Conservation (phyloP, 2,888 invertebrate species). For the Chrysopilus asiliformis region DNA sequence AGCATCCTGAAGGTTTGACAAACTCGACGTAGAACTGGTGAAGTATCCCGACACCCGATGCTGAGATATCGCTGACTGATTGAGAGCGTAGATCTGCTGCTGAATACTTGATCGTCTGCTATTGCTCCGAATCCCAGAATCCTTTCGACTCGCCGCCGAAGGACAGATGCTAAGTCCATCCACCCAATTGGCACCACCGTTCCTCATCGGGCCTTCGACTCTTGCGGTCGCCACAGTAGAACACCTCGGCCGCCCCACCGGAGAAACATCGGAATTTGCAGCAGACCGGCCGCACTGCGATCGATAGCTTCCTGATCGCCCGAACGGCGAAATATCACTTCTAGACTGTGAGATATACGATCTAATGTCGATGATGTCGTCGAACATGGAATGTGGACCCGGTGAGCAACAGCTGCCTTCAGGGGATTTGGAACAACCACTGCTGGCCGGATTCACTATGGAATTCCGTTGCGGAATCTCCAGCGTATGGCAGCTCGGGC, state of each 20-base stretch:
- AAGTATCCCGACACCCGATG: conserved; percentile 81
- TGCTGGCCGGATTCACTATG: conserved; percentile 18
- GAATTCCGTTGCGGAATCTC: conserved; percentile 33
- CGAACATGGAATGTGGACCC: conserved; percentile 41
- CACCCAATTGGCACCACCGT: conserved; percentile 29
- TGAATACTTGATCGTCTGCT: conserved; percentile 76
- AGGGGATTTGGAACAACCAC: conserved; percentile 13
- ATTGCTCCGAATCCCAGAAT: conserved; percentile 76
- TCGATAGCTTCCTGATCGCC: conserved; percentile 55
- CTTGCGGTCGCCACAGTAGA: conserved; percentile 35
- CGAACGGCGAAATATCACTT: conserved; percentile 57
- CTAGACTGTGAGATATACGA: conserved; percentile 61
- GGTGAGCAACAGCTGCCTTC: conserved; percentile 36
- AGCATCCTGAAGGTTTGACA: conserved; percentile 31
- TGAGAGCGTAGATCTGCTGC: conserved; percentile 57
- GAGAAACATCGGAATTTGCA: conserved; percentile 36
- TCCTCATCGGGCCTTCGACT: conserved; percentile 14
- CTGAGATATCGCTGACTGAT: conserved; percentile 58
- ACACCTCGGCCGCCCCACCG: conserved; percentile 35
- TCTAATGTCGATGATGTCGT: conserved; percentile 56
- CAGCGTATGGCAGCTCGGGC: conserved; percentile 29
- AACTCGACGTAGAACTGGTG: conserved; percentile 68
- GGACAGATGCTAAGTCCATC: conserved; percentile 61
- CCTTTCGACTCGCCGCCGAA: conserved; percentile 71
- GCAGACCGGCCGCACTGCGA: conserved; percentile 53